Percentiles rank a stretch among this genome's conserved stretches.
phyloP scores from a whole-genome alignment of 2,888 invertebrate genomes.

The Dilophus febrilis region DNA sequence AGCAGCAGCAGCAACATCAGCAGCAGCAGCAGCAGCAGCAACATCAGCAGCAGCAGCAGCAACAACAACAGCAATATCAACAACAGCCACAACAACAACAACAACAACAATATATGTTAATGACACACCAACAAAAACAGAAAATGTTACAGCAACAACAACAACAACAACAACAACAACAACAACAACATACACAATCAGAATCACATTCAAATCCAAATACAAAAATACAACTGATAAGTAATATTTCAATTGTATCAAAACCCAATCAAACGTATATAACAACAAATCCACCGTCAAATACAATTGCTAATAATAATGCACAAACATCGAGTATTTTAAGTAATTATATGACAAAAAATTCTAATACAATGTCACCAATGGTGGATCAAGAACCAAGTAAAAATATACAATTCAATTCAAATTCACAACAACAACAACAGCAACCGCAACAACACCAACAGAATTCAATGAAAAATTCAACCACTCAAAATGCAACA shows the following conservation, averaged over 20 bases:
- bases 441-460: conserved; percentile 13
- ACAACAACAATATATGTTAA: background rate
- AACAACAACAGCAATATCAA: conserved; percentile 4
- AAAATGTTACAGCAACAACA: background rate
- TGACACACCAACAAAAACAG: background rate
- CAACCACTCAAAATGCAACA: background rate
- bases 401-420: conserved; percentile 10
- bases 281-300: conserved; percentile 13
- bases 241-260: conserved; percentile 27
- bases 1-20: conserved; percentile 1
- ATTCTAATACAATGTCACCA: background rate
- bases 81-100: too few relatives aligned
- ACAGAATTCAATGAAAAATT: conserved; percentile 11
- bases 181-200: conserved; percentile 6
- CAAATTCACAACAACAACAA: conserved; percentile 5
- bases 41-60: background rate
- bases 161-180: conserved; percentile 2
- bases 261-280: too few relatives aligned
- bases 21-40: background rate
- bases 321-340: background rate
- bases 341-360: too few relatives aligned
- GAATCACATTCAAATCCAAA: conserved; percentile 11
- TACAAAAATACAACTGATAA: conserved; percentile 24
- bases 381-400: too few relatives aligned
- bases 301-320: conserved; percentile 16